Percentiles rank a stretch among this genome's conserved stretches.
Conservation (phyloP, 2,113 vertebrate genomes). For the Pholis gunnellus region DNA sequence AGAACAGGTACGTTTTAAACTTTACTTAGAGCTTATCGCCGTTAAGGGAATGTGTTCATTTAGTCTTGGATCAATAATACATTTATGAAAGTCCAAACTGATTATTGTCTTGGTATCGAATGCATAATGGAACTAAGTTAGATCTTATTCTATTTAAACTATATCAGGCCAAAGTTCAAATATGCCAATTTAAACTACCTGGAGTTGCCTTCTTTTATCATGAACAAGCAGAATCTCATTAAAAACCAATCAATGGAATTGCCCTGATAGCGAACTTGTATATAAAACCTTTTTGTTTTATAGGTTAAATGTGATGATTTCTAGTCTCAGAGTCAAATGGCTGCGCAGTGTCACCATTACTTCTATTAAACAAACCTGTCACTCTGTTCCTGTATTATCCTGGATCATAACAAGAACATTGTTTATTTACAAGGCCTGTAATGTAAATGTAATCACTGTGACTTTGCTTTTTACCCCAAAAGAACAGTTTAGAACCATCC, state of each 20-base stretch:
- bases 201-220: conserved; percentile 57
- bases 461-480: neutral
- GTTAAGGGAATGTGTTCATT: conserved; percentile 10
- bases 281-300: too few relatives aligned
- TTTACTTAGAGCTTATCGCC: conserved; percentile 27
- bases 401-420: neutral
- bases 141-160: neutral
- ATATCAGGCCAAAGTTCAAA: conserved; percentile 36
- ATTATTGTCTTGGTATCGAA: neutral
- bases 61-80: neutral
- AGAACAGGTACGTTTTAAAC: neutral
- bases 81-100: neutral
- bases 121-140: neutral
- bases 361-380: too few relatives aligned
- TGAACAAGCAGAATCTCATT: neutral
- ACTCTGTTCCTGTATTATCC: too few relatives aligned
- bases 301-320: too few relatives aligned
- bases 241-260: neutral
- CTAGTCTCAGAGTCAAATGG: too few relatives aligned
- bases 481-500: neutral
- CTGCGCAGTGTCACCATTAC: neutral
- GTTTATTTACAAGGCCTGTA: neutral
- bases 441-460: neutral
- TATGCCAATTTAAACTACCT: conserved; percentile 56
- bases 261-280: neutral